Evolutionary conservation across 2,797 vertebrate genomes (phyloP), one percentile per base, ranked within the genome.

Genomic region (Pogonophryne albipinna): DNA sequence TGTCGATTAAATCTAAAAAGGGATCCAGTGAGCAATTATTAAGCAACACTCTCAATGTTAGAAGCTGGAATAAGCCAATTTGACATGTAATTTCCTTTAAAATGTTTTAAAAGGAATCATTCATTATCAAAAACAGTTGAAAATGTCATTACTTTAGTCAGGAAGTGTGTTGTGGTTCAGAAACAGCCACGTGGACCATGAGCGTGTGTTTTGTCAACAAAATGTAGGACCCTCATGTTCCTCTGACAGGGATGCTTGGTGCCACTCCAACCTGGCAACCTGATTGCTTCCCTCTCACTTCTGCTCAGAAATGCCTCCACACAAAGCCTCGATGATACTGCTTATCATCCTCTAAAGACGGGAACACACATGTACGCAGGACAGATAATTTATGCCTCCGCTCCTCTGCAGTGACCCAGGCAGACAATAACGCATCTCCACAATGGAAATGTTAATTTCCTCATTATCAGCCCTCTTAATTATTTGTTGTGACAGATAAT

Each of bases 401-500:
- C 85, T 80, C 80, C 88, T 88, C 89, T 84, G 86, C 89, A 83
- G 80, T 92, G 91, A 93, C 91, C 91, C 87, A 86, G 63, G 76
- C 91, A 91, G 76, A 91, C 90, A 93, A 93, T 91, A 87, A 89
- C 82, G 80, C 80, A 60, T 74, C 77, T 75, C 73, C 94, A 97
- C 97, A 98, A 98, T 97, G 96, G 96, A 97, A 97, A 97, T 98
- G 97, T 98, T 97, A 97, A 98, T 98, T 97, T 97, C 91, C 94
- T 94, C 94, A 97, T 97, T 97, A 97, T 98, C 96, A 95, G 93
- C 92, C 91, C 90, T 94, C 96, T 96, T 96, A 97, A 98, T 98
- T 98, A 98, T 98, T 99, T 99, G 97, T 98, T 98, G 97, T 96
- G 95, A 93, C 95, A 97, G 97, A 98, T 98, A 97, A 98, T 97